phyloP scores from a whole-genome alignment of 2,113 vertebrate species.

The Coryphaenoides rupestris region DNA sequence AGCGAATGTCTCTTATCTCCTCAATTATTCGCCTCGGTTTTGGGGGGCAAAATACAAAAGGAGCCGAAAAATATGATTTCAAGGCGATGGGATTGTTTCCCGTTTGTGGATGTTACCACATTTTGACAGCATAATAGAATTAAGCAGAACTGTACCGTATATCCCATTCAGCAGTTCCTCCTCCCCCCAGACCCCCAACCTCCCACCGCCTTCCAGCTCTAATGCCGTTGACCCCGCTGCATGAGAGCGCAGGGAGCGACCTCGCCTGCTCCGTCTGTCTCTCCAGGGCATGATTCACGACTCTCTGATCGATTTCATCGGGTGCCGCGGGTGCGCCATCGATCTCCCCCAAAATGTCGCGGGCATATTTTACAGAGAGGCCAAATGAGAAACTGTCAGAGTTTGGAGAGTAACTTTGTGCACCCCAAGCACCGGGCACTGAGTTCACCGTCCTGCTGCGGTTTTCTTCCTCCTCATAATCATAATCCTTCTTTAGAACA shows the following conservation, averaged over 20 bases:
- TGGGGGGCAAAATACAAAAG: too few relatives aligned
- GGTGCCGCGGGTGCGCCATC: constrained; percentile 33
- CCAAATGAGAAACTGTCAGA: constrained; percentile 13
- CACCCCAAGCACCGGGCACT: too few relatives aligned
- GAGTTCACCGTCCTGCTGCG: background rate
- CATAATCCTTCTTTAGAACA: background rate
- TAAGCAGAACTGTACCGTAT: background rate
- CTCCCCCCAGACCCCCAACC: background rate
- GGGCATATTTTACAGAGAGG: constrained; percentile 31
- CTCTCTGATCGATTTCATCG: background rate
- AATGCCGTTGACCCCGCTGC: constrained; percentile 26
- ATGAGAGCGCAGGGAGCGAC: constrained; percentile 2
- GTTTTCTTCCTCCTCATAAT: background rate
- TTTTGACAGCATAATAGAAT: background rate
- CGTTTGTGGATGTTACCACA: background rate
- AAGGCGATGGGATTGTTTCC: background rate
- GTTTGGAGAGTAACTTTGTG: constrained; percentile 7
- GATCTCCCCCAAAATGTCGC: constrained; percentile 25
- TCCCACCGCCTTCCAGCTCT: too few relatives aligned
- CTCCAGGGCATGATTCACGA: constrained; percentile 37
- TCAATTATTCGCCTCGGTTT: too few relatives aligned
- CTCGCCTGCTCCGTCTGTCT: constrained; percentile 26
- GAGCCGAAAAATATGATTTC: too few relatives aligned
- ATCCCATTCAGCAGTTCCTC: background rate
- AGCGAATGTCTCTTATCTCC: too few relatives aligned